phyloP scores from a whole-genome alignment of 2,113 vertebrate species.

The Tonatia bakeri region DNA sequence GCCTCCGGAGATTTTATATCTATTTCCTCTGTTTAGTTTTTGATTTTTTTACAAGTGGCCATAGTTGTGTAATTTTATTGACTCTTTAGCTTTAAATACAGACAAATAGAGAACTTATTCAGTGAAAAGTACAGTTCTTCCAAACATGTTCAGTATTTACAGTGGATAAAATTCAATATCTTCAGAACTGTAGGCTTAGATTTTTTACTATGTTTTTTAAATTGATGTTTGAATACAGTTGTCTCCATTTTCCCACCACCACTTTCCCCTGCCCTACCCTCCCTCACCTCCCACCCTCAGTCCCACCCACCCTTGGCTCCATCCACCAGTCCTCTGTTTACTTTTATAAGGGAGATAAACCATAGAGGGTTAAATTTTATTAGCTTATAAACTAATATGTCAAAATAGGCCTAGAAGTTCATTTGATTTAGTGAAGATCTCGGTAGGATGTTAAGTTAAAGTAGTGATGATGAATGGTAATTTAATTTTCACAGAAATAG shows the following conservation, averaged over 20 bases:
- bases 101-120: neutral
- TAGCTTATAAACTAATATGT: constrained; percentile 64
- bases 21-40: neutral
- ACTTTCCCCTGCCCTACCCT: too few species aligned
- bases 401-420: constrained; percentile 52
- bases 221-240: too few species aligned
- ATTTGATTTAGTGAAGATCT: constrained; percentile 71
- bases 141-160: neutral
- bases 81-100: neutral
- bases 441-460: constrained; percentile 71
- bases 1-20: neutral
- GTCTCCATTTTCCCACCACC: too few species aligned
- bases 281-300: too few species aligned
- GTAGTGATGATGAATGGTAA: constrained; percentile 68
- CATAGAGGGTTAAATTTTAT: constrained; percentile 18
- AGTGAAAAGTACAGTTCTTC: neutral
- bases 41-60: neutral
- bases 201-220: neutral
- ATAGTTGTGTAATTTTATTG: neutral
- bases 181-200: neutral
- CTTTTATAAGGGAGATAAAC: constrained; percentile 40
- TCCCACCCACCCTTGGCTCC: too few species aligned
- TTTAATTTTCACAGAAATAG: constrained; percentile 71
- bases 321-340: neutral
- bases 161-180: neutral